Evolutionary conservation across 2,888 invertebrate species (phyloP), one percentile per base, ranked within the genome.

Genomic region (Trissolcus japonicus): DNA sequence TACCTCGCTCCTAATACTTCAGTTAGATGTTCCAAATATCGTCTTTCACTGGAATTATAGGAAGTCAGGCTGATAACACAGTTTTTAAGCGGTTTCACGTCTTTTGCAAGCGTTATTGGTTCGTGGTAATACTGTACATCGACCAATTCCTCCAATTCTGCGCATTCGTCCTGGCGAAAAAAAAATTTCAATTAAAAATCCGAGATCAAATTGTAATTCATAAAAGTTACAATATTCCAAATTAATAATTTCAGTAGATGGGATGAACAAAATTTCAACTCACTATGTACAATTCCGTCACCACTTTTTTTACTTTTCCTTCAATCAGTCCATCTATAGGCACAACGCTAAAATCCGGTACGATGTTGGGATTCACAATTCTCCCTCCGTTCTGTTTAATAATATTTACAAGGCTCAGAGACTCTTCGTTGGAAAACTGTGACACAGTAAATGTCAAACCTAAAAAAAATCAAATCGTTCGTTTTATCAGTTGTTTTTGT

Each of bases 31-130:
- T 93, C 92, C 0, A 97, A 90, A 83, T 94, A 96, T 19, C 92
- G 92, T 25, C 96, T 90, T 89, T 97, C 96, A 7, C 92, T 90
- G 0, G 93, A 93, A 11, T 91, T 89, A 87, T 95, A 97, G 0
- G 94, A 93, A 82, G 96, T 96, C 79, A 96, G 92, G 9, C 95
- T 94, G 66, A 96, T 92, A 0, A 95, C 95, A 82, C 95, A 95
- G 51, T 92, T 93, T 0, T 86, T 82, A 17, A 97, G 88, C 0
- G 93, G 93, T 62, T 89, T 88, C 0, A 88, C 84, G 0, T 90
- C 83, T 7, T 89, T 87, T 0, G 90, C 88, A 25, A 92, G 83
- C 0, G 91, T 91, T 54, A 94, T 90, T 0, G 95, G 94, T 16
- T 91, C 90, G 86, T 96, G 95, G 86, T 93, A 96, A 89, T 95